These are phyloP conservation scores for Mamestra brassicae DNA, from an alignment of 2,888 invertebrate genomes.

Conservation along the genomic window DNA sequence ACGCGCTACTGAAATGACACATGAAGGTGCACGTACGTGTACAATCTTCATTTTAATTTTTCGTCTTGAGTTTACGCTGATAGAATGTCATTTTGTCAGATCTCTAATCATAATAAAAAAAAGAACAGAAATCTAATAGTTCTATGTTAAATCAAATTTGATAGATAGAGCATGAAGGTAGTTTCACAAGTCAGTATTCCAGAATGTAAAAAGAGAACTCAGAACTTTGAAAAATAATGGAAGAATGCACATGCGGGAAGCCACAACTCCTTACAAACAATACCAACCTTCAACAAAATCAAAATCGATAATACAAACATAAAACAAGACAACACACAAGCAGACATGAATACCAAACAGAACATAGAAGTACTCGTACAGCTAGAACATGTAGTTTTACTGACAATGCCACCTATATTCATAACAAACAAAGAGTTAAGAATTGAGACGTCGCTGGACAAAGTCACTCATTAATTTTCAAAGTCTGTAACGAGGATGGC, in stretches of 20 bases:
- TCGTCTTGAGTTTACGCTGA: too few relatives aligned
- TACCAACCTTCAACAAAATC: constrained; percentile 58
- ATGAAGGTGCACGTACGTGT: too few relatives aligned
- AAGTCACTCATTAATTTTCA: constrained; percentile 87
- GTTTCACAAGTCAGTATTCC: neutral
- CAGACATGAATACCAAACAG: constrained; percentile 67
- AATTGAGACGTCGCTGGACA: constrained; percentile 82
- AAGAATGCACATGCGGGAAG: neutral
- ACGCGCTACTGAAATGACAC: too few relatives aligned
- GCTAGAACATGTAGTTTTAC: constrained; percentile 64
- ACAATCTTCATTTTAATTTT: too few relatives aligned
- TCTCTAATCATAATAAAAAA: too few relatives aligned
- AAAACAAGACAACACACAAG: constrained; percentile 62
- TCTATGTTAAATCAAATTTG: too few relatives aligned
- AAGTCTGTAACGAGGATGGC: constrained; percentile 77
- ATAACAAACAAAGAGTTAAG: constrained; percentile 74
- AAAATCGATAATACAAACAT: constrained; percentile 60
- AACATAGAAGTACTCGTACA: constrained; percentile 43
- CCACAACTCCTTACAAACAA: constrained; percentile 41
- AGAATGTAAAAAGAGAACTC: neutral
- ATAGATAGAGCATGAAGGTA: too few relatives aligned
- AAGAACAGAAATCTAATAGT: neutral
- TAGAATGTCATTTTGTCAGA: too few relatives aligned
- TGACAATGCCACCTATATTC: constrained; percentile 71
- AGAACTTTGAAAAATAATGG: neutral